A percentile compares a stretch with the other conserved stretches of the same genome.
These are phyloP conservation scores for Habrosyne pyritoides DNA, from an alignment of 2,888 invertebrate genomes.

Conservation along the genomic window DNA sequence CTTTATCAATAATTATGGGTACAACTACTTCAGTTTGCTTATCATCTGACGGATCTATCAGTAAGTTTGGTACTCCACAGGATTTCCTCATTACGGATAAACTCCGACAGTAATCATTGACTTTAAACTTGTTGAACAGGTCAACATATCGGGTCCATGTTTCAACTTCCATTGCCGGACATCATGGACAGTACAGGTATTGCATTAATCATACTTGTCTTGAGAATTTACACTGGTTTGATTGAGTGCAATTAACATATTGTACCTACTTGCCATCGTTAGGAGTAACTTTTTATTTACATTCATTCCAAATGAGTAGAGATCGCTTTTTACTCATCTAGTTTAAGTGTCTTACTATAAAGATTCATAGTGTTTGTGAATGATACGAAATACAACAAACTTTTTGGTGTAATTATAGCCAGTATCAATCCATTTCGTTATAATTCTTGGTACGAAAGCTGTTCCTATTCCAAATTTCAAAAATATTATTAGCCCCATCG, in stretches of 20 bases:
- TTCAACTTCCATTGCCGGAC: background rate
- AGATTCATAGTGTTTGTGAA: too few relatives aligned
- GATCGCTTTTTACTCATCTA: too few relatives aligned
- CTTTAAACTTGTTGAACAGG: constrained; percentile 10
- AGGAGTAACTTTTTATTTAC: too few relatives aligned
- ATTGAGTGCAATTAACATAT: background rate
- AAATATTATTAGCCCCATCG: too few relatives aligned
- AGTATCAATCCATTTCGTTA: too few relatives aligned
- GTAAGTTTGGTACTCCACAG: background rate
- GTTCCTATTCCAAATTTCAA: too few relatives aligned
- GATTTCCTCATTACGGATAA: constrained; percentile 2
- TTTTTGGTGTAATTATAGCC: too few relatives aligned
- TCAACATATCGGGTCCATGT: constrained; percentile 8
- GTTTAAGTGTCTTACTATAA: too few relatives aligned
- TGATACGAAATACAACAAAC: too few relatives aligned
- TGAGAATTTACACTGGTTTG: background rate
- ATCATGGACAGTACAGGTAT: background rate
- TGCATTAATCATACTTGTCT: background rate
- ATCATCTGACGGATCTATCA: background rate
- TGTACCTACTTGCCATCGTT: too few relatives aligned
- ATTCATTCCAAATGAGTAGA: too few relatives aligned
- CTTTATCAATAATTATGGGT: background rate
- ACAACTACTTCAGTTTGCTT: background rate
- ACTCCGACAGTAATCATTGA: background rate
- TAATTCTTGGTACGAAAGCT: too few relatives aligned